Percentiles rank a stretch among this genome's conserved stretches.
These are phyloP conservation scores for Maconellicoccus hirsutus DNA, from an alignment of 1,140 invertebrate species.

Conservation along the genomic window DNA sequence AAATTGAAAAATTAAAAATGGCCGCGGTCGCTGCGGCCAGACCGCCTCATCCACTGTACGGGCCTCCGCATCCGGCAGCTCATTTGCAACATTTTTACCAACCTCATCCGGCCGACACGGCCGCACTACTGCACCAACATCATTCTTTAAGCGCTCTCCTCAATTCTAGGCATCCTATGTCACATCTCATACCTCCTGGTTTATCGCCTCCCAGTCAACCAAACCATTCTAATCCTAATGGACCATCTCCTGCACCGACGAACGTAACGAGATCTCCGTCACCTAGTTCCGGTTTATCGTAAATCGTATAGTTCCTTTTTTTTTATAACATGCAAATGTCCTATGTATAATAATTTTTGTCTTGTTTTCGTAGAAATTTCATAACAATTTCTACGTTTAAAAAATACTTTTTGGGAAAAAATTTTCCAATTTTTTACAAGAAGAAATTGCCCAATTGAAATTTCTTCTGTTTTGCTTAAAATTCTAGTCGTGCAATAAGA, in stretches of 20 bases:
- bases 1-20: constrained; percentile 80
- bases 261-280: constrained; percentile 20
- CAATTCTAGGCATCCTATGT: constrained; percentile 29
- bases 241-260: constrained; percentile 29
- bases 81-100: constrained; percentile 28
- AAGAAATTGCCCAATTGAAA: too few relatives aligned
- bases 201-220: constrained; percentile 26
- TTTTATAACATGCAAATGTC: neutral
- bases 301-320: constrained; percentile 11
- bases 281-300: neutral
- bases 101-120: constrained; percentile 26
- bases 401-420: too few relatives aligned
- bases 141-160: constrained; percentile 29
- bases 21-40: constrained; percentile 50
- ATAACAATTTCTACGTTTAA: too few relatives aligned
- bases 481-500: too few relatives aligned
- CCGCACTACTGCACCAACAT: constrained; percentile 28
- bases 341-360: too few relatives aligned
- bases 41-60: constrained; percentile 40
- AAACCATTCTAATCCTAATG: constrained; percentile 31
- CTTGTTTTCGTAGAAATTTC: too few relatives aligned
- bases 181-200: constrained; percentile 25
- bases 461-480: too few relatives aligned
- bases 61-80: constrained; percentile 35
- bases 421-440: too few relatives aligned